Percentiles rank a stretch among this genome's conserved stretches.
Evolutionary conservation across 2,797 vertebrate genomes (phyloP).

Genomic region (Eospalax fontanierii): DNA sequence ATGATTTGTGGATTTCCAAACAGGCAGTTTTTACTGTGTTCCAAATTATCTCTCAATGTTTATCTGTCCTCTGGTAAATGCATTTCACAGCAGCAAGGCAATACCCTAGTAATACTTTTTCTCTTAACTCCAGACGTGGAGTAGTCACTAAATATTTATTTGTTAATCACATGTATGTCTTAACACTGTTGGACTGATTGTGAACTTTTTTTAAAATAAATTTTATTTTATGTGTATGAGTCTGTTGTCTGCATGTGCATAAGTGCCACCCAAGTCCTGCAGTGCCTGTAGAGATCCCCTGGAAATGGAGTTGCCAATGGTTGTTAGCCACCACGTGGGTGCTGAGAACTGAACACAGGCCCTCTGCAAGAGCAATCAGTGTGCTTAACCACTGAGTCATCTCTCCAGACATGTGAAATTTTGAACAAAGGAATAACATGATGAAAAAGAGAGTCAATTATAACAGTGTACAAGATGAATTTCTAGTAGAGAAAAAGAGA

Average conservation of each 20-base stretch:
- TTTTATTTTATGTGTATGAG: too few relatives aligned
- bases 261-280: too few relatives aligned
- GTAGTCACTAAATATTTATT: constrained; percentile 34
- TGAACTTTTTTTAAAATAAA: too few relatives aligned
- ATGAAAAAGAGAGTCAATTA: constrained; percentile 16
- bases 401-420: too few relatives aligned
- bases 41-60: background rate
- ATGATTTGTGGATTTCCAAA: background rate
- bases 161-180: background rate
- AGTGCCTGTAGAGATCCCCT: too few relatives aligned
- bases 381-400: too few relatives aligned
- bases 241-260: too few relatives aligned
- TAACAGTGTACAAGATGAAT: background rate
- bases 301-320: too few relatives aligned
- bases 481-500: constrained; percentile 43
- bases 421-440: constrained; percentile 22
- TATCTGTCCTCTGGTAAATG: background rate
- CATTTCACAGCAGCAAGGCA: background rate
- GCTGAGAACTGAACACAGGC: too few relatives aligned
- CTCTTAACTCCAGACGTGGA: background rate
- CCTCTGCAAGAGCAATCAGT: too few relatives aligned
- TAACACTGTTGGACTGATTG: background rate
- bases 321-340: too few relatives aligned
- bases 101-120: background rate
- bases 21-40: background rate